These are phyloP conservation scores for Melanotaenia nigrans DNA, from an alignment of 2,797 vertebrate genomes.

Conservation along the genomic window DNA sequence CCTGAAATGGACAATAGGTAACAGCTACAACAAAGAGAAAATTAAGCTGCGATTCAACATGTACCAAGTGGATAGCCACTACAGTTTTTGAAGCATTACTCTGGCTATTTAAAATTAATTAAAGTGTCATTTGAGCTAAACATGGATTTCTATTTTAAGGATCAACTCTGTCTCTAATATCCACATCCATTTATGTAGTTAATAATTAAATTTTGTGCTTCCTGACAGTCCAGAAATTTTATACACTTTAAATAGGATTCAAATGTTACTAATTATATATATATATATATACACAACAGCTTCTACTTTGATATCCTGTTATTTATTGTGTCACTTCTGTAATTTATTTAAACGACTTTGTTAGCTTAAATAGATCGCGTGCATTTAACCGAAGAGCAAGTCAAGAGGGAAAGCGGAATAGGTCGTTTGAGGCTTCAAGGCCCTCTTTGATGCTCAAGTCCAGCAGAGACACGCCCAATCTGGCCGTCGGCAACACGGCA, in stretches of 20 bases:
- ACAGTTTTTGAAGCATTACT: background rate
- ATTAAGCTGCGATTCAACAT: slow-evolving; percentile 17
- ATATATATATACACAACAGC: no score
- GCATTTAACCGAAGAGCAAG: slow-evolving; percentile 27
- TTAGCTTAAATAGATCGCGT: slow-evolving; percentile 23
- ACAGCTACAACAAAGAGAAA: slow-evolving; percentile 51
- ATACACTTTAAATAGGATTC: background rate
- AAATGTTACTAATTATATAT: background rate
- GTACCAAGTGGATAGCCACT: slow-evolving; percentile 37
- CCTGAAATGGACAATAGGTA: slow-evolving; percentile 59
- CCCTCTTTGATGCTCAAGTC: slow-evolving; percentile 69
- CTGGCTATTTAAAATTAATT: slow-evolving; percentile 9
- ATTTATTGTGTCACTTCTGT: slow-evolving; percentile 6
- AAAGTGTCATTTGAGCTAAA: slow-evolving; percentile 25
- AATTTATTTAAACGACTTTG: slow-evolving; percentile 45
- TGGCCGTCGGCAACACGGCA: slow-evolving; percentile 61
- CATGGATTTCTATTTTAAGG: background rate
- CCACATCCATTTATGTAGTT: slow-evolving; percentile 11
- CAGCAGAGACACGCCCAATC: slow-evolving; percentile 84
- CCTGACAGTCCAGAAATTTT: background rate
- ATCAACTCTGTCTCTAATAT: slow-evolving; percentile 3
- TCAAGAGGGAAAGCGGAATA: slow-evolving; percentile 52
- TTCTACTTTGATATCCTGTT: background rate
- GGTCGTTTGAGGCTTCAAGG: slow-evolving; percentile 67
- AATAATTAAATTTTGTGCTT: slow-evolving; percentile 39